phyloP scores from a whole-genome alignment of 2,797 vertebrate genomes.

The Darevskia nairensis region DNA sequence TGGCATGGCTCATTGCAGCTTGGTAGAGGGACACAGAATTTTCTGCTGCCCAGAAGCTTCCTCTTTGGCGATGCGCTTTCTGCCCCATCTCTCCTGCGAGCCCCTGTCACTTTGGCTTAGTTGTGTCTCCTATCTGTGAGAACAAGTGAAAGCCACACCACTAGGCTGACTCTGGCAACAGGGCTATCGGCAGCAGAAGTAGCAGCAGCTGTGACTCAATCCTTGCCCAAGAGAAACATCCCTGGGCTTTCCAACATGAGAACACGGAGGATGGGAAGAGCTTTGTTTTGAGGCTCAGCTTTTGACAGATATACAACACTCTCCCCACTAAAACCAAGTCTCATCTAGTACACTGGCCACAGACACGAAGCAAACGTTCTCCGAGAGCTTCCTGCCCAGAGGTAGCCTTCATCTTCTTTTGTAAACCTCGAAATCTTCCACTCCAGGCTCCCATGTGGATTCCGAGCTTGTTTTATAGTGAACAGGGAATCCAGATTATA shows the following conservation, averaged over 20 bases:
- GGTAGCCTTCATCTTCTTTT: not conserved
- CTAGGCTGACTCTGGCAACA: conserved; percentile 15
- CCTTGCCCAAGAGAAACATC: conserved; percentile 21
- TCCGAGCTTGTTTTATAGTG: not conserved
- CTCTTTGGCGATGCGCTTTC: conserved; percentile 21
- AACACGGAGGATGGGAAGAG: not conserved
- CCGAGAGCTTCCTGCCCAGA: not conserved
- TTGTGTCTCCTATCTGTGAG: conserved; percentile 21
- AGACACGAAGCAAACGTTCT: not conserved
- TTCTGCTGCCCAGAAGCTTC: conserved; percentile 8
- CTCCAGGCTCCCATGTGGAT: not conserved
- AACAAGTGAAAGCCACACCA: conserved; percentile 42
- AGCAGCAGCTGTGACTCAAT: conserved; percentile 16
- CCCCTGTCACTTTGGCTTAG: conserved; percentile 45
- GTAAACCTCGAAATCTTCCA: not conserved
- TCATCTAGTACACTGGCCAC: not conserved
- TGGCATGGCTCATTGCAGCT: not conserved
- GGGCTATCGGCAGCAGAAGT: conserved; percentile 24
- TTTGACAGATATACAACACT: conserved; percentile 12
- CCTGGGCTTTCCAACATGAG: conserved; percentile 3
- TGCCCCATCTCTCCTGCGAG: conserved; percentile 25
- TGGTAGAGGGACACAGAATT: not conserved
- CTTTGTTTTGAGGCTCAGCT: conserved; percentile 24
- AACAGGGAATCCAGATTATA: too few relatives aligned
- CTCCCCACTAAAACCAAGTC: not conserved